Percentiles rank a stretch among this genome's conserved stretches.
Conservation (phyloP, 2,797 vertebrate genomes). For the Loris lydekkerianus region DNA sequence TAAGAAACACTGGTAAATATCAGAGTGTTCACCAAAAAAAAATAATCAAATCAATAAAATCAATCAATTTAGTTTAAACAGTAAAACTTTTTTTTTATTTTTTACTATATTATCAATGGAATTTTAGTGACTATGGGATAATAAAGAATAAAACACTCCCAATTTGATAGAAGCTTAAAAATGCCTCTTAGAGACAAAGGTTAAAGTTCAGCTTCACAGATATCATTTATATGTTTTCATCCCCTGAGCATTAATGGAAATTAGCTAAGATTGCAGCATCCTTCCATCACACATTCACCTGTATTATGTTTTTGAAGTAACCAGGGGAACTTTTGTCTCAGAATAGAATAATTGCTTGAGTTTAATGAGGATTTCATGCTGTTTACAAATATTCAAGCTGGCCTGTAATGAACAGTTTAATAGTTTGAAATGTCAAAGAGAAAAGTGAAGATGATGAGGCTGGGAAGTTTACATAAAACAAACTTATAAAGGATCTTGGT, state of each 20-base stretch:
- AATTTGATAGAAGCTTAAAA: neutral
- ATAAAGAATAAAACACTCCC: neutral
- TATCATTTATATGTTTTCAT: neutral
- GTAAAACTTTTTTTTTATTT: neutral
- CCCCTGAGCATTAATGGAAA: neutral
- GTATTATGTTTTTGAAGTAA: neutral
- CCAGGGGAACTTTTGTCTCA: neutral
- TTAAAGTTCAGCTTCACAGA: neutral
- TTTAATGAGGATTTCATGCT: neutral
- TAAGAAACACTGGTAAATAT: neutral
- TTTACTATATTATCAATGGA: neutral
- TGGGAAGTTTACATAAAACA: neutral
- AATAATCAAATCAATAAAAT: neutral
- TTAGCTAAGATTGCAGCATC: neutral
- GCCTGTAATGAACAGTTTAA: neutral
- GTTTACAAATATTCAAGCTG: neutral
- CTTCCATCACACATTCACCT: neutral
- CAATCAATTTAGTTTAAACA: neutral
- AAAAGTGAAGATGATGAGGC: neutral
- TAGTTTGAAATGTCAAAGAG: neutral
- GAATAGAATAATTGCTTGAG: neutral
- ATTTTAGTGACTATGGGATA: neutral
- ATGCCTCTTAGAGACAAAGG: neutral
- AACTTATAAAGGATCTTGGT: neutral
- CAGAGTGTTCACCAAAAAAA: neutral